These are phyloP conservation scores for Limnothrissa miodon DNA, from an alignment of 2,113 vertebrate species.

Conservation along the genomic window DNA sequence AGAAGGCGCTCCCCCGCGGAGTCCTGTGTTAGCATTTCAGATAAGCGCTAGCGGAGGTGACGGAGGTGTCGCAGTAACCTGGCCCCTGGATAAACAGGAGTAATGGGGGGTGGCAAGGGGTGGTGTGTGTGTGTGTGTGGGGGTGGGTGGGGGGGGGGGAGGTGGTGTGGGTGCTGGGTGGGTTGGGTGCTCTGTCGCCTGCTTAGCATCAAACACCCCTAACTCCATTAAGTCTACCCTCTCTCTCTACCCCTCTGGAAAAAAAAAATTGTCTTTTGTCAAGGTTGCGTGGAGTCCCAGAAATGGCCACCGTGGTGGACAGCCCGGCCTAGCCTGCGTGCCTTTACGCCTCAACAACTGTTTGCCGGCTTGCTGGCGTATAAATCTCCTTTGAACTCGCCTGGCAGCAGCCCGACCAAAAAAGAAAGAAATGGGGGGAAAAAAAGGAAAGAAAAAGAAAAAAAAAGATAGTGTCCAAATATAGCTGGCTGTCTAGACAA, in stretches of 20 bases:
- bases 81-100: conserved; percentile 44
- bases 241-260: background rate
- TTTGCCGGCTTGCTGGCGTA: conserved; percentile 9
- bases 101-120: conserved; percentile 30
- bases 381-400: conserved; percentile 16
- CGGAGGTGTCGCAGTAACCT: conserved; percentile 32
- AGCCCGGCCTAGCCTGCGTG: background rate
- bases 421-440: background rate
- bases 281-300: background rate
- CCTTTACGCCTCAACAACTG: conserved; percentile 12
- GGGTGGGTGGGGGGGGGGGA: too few relatives aligned
- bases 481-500: conserved; percentile 50
- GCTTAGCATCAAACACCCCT: background rate
- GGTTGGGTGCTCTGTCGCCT: background rate
- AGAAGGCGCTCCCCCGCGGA: conserved; percentile 58
- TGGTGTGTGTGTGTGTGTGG: too few relatives aligned
- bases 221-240: background rate
- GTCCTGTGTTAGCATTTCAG: conserved; percentile 66
- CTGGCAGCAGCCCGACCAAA: background rate
- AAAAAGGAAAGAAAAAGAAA: background rate
- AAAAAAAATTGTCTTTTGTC: background rate
- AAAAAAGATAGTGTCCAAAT: conserved; percentile 31
- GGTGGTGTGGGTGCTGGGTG: too few relatives aligned
- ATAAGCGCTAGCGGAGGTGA: conserved; percentile 26
- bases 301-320: background rate